Evolutionary conservation across 2,797 vertebrate genomes (phyloP).

Genomic region (Acanthopagrus latus): DNA sequence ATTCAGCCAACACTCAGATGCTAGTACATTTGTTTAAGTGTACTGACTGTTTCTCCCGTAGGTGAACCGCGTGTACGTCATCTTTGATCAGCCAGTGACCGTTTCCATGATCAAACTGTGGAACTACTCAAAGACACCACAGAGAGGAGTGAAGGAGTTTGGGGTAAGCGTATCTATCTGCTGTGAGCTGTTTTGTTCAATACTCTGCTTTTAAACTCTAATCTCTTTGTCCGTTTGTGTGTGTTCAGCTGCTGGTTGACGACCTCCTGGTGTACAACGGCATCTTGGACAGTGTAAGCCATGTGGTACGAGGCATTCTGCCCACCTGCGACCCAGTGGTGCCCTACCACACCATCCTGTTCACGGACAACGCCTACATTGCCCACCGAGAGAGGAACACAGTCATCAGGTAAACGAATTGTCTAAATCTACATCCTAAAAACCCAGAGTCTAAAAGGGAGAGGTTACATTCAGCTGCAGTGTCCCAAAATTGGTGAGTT

Average conservation of each 20-base stretch:
- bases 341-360: constrained; percentile 95
- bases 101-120: constrained; percentile 98
- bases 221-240: constrained; percentile 36
- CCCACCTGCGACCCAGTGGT: constrained; percentile 92
- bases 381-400: constrained; percentile 89
- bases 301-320: constrained; percentile 89
- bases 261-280: constrained; percentile 98
- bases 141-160: constrained; percentile 97
- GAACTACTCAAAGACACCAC: constrained; percentile 98
- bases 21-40: background rate
- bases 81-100: constrained; percentile 94
- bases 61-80: constrained; percentile 97
- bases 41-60: constrained; percentile 63
- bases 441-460: background rate
- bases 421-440: too few relatives aligned
- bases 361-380: constrained; percentile 88
- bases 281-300: constrained; percentile 89
- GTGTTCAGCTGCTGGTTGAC: constrained; percentile 92
- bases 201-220: background rate
- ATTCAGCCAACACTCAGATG: background rate
- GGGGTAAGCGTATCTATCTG: constrained; percentile 85
- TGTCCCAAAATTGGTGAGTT: constrained; percentile 14
- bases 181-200: background rate
- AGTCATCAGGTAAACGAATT: constrained; percentile 86
- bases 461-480: background rate